These are phyloP conservation scores for Callopanchax toddi DNA, from an alignment of 2,113 vertebrate species.

Conservation along the genomic window DNA sequence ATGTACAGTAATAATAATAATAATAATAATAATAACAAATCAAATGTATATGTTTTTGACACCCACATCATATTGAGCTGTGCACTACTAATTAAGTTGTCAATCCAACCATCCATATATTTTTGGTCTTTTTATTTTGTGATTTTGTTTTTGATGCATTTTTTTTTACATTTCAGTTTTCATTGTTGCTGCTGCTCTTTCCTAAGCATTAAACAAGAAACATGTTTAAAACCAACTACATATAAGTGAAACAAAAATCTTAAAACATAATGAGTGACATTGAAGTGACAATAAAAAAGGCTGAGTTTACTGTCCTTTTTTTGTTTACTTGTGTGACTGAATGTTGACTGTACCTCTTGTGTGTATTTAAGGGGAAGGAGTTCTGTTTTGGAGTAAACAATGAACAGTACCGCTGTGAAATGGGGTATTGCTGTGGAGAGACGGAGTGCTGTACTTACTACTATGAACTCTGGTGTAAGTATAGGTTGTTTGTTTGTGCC, in stretches of 20 bases:
- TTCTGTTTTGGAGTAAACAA: conserved; percentile 84
- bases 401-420: conserved; percentile 84
- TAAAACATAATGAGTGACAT: conserved; percentile 3
- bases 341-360: conserved; percentile 38
- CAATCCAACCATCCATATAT: background rate
- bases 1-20: background rate
- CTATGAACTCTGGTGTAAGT: conserved; percentile 87
- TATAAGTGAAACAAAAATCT: background rate
- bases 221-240: too few relatives aligned
- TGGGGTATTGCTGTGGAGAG: conserved; percentile 87
- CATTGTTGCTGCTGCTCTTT: too few relatives aligned
- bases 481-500: background rate
- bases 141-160: background rate
- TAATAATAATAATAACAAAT: too few relatives aligned
- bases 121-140: background rate
- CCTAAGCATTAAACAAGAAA: background rate
- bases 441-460: conserved; percentile 86
- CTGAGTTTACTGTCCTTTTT: conserved; percentile 1
- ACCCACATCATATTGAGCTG: background rate
- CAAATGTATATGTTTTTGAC: background rate
- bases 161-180: too few relatives aligned
- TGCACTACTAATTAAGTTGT: background rate
- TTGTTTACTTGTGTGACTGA: conserved; percentile 25
- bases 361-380: conserved; percentile 79
- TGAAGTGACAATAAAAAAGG: conserved; percentile 9